Evolutionary conservation across 2,113 vertebrate genomes (phyloP), one percentile per base, ranked within the genome.

Genomic region (Myrmophylax atrothorax): DNA sequence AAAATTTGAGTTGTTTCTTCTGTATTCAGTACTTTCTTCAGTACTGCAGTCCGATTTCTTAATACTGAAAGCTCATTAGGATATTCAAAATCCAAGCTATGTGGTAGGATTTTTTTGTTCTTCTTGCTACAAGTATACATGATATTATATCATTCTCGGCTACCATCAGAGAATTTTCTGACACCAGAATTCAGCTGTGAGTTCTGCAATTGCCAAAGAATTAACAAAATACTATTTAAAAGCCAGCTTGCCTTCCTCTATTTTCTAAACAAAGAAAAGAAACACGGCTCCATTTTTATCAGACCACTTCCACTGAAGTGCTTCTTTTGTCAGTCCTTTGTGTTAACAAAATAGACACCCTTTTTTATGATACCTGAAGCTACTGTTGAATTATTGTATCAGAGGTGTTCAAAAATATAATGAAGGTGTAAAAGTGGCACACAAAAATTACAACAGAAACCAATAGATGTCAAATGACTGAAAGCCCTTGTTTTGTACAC

Each of bases 171-270:
- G 73, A 91, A 76, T 24, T 87, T 97, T 89, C 70, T 80, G 50
- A 33, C 50, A 80, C 46, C 31, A 85, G 55, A 95, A 92, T 88
- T 73, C 33, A 93, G 26, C 66, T 84, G 63, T 0, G 0, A 89
- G 18, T 78, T 92, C 56, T 84, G 80, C 72, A 64, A 37, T 78
- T 86, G 79, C 49, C 53, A 19, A 47, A 35, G 28, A 37, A 81
- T 42, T 72, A 94, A 96, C 92, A 96, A 97, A 96, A 67, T 88
- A 11, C 12, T 9, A 14, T 1, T 13, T 20, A 75, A 88, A 87
- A 93, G 22, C 60, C 75, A 94, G 46, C 38, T 68, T 85, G 29
- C 68, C 37, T 53, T 88, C 14, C 1, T 58, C 40, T 4, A 35
- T 23, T 6, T 22, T 81, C 76, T 68, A 44, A 42, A 92, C 83